A percentile compares a stretch with the other conserved stretches of the same genome.
Conservation (phyloP, 2,797 vertebrate species). For the Chelonia mydas region DNA sequence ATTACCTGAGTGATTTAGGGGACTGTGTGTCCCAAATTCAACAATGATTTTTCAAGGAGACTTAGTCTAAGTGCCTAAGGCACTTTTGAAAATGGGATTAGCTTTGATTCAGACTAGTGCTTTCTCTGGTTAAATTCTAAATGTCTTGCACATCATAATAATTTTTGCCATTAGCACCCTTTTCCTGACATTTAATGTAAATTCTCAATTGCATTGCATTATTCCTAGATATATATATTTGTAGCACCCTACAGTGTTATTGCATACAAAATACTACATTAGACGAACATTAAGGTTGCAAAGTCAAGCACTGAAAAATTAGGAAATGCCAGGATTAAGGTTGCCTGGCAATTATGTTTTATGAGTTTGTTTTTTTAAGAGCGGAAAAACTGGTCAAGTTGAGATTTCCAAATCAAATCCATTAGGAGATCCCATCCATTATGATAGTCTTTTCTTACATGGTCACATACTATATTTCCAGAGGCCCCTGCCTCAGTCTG, state of each 20-base stretch:
- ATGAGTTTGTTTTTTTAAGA: neutral
- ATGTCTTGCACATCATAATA: neutral
- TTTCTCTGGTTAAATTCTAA: neutral
- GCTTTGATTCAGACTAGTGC: neutral
- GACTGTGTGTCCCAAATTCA: neutral
- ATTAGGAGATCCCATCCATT: neutral
- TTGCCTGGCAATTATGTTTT: neutral
- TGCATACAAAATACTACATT: neutral
- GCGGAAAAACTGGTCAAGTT: neutral
- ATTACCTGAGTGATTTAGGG: neutral
- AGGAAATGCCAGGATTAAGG: neutral
- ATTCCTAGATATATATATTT: neutral
- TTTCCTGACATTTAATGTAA: neutral
- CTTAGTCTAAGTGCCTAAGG: neutral
- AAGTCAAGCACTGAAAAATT: neutral
- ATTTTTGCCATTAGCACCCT: neutral
- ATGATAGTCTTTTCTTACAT: neutral
- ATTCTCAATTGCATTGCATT: neutral
- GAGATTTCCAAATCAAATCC: neutral
- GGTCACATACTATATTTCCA: neutral
- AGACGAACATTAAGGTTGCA: rapidly evolving
- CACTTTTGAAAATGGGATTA: neutral
- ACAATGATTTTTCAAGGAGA: neutral
- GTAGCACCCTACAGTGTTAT: rapidly evolving
- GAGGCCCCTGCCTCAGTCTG: neutral